Evolutionary conservation across 2,113 vertebrate genomes (phyloP), one percentile per base, ranked within the genome.

Genomic region (Eudorcas thomsonii): DNA sequence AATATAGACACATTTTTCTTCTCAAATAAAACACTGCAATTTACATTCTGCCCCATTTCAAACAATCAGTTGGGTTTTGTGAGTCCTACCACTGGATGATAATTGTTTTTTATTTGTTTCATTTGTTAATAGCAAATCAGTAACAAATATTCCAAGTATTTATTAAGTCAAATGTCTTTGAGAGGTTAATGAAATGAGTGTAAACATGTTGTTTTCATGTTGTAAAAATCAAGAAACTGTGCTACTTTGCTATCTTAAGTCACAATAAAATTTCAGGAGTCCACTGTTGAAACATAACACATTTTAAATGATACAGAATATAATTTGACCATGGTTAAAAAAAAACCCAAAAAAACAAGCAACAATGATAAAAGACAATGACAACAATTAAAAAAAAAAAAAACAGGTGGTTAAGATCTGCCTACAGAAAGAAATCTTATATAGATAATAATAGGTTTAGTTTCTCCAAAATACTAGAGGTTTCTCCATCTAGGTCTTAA

Each of bases 101-200:
- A 48, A 8, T 6, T 50, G 4, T 3, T 93, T 90, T 55, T 77
- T 30, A 45, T 80, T 80, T 48, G 7, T 5, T 93, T 90, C 9
- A 36, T 57, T 30, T 77, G 16, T 54, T 74, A n/a, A 39, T 52
- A n/a, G 55, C 2, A 91, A 94, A 74, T 23, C 14, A 88, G 19
- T 57, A 81, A 82, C 23, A 59, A 93, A 97, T 39, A 85, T 64
- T 90, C 33, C 52, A 88, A 91, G 36, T 62, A 52, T 81, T 96
- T 89, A 94, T 94, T 81, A 98, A 86, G 64, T 74, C 43, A 94
- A 87, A 80, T 57, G 45, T 91, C 17, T 93, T 94, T 52, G 82
- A 77, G 90, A 92, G 85, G 85, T 96, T 97, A 96, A 94, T 96
- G 81, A 93, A 88, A 88, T 77, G 15, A 67, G 19, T 57, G 21